A percentile compares a stretch with the other conserved stretches of the same genome.
Evolutionary conservation across 2,113 vertebrate species (phyloP).

Genomic region (Cercocebus atys): DNA sequence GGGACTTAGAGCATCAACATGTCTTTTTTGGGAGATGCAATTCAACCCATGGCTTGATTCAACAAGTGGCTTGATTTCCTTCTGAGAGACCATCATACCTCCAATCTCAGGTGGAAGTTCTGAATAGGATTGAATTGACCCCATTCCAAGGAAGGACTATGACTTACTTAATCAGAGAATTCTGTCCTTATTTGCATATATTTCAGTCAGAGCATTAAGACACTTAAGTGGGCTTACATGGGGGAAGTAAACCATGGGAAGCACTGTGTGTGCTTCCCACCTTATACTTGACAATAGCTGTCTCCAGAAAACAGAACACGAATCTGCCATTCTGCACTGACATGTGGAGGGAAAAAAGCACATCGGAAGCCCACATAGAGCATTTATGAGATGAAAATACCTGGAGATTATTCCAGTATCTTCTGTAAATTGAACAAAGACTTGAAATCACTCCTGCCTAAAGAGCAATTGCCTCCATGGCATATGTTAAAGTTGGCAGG

Average conservation of each 20-base stretch:
- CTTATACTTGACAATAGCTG: not conserved
- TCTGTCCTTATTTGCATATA: not conserved
- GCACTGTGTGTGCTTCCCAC: not conserved
- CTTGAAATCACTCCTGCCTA: slow-evolving; percentile 46
- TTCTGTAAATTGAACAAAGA: slow-evolving; percentile 32
- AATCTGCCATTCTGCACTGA: not conserved
- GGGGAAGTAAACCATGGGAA: not conserved
- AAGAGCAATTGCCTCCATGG: slow-evolving; percentile 24
- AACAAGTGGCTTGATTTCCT: not conserved
- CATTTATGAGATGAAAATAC: slow-evolving; percentile 9
- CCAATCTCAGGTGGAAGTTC: not conserved
- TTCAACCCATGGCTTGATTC: not conserved
- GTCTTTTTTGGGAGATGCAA: not conserved
- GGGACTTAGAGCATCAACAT: not conserved
- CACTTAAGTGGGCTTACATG: not conserved
- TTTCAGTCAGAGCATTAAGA: not conserved
- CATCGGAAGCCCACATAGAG: not conserved
- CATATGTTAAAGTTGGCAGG: slow-evolving; percentile 63
- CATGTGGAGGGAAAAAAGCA: not conserved
- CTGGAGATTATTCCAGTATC: not conserved
- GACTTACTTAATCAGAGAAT: not conserved
- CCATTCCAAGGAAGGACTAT: not conserved
- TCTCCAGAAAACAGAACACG: not conserved
- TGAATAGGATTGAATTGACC: not conserved
- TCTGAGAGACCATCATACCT: not conserved